Evolutionary conservation across 2,113 vertebrate species (phyloP).

Genomic region (Lophius piscatorius): DNA sequence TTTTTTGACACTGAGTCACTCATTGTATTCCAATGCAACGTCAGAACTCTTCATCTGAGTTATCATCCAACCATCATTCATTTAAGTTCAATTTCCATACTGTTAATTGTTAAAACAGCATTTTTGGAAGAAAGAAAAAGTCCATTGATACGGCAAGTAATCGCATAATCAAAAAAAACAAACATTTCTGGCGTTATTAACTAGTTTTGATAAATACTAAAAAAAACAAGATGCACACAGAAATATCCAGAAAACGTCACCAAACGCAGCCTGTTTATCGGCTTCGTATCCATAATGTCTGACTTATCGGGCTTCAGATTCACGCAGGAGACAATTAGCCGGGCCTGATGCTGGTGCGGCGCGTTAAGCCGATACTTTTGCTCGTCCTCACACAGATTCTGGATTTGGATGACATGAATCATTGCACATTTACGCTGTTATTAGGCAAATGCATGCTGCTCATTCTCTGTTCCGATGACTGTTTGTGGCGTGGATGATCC

Average conservation of each 20-base stretch:
- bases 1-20: neutral
- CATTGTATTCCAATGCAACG: neutral
- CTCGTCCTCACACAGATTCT: slow-evolving; percentile 43
- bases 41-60: neutral
- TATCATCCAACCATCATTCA: too few species aligned
- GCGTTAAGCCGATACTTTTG: slow-evolving; percentile 43
- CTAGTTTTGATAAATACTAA: neutral
- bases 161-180: too few species aligned
- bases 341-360: neutral
- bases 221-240: neutral
- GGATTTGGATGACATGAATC: slow-evolving; percentile 54
- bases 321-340: slow-evolving; percentile 25
- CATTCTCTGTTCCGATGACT: slow-evolving; percentile 28
- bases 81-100: too few species aligned
- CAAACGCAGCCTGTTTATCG: neutral
- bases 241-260: neutral
- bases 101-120: too few species aligned
- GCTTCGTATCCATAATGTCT: slow-evolving; percentile 9
- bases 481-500: slow-evolving; percentile 21
- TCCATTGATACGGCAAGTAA: too few species aligned
- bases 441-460: slow-evolving; percentile 50
- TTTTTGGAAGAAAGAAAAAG: too few species aligned
- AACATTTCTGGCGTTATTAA: neutral
- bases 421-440: slow-evolving; percentile 41
- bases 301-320: slow-evolving; percentile 13